A percentile compares a stretch with the other conserved stretches of the same genome.
Conservation (phyloP, 2,797 vertebrate genomes). For the Pantherophis alleghaniensis region DNA sequence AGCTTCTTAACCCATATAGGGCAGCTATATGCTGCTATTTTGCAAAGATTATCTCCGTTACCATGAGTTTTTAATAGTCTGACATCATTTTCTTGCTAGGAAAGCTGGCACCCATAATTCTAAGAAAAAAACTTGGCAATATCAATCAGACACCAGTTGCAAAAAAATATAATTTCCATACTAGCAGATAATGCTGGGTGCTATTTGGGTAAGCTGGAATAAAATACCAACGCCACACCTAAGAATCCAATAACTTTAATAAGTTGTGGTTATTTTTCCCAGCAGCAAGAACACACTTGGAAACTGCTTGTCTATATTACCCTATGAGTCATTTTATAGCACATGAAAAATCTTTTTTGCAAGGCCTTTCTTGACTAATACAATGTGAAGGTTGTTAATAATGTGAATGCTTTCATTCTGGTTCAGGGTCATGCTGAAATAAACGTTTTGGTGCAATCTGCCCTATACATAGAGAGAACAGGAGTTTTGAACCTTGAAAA, state of each 20-base stretch:
- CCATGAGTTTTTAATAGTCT: neutral
- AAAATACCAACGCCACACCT: neutral
- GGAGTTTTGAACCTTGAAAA: neutral
- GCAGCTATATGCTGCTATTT: neutral
- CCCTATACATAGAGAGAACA: too few species aligned
- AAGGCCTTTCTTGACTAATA: neutral
- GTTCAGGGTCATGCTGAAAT: neutral
- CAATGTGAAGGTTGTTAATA: neutral
- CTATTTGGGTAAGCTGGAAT: neutral
- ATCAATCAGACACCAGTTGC: neutral
- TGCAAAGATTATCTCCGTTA: neutral
- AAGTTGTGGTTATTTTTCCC: neutral
- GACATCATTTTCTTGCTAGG: neutral
- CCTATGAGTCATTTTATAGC: neutral
- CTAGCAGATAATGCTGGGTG: neutral
- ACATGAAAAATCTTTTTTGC: neutral
- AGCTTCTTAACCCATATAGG: neutral
- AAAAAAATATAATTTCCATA: neutral
- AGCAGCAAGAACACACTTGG: neutral
- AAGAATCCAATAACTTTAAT: neutral
- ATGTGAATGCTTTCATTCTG: neutral
- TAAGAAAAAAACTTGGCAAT: neutral
- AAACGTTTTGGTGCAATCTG: neutral
- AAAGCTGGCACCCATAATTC: neutral
- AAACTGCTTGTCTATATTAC: neutral